Percentiles rank a stretch among this genome's conserved stretches.
Conservation (phyloP, 2,797 vertebrate genomes). For the Danio choprae region DNA sequence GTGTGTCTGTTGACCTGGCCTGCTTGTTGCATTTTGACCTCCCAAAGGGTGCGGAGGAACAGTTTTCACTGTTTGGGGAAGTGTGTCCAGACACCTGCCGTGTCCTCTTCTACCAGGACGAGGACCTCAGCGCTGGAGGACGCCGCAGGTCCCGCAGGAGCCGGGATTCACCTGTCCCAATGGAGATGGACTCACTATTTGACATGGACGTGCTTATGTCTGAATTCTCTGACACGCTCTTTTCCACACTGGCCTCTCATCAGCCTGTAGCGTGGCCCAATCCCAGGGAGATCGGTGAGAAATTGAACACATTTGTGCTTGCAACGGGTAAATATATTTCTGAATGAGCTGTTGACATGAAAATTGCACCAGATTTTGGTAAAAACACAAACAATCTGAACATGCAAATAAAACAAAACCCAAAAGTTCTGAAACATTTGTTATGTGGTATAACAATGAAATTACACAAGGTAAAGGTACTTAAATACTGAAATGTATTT, state of each 20-base stretch:
- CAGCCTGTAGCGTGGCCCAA: constrained; percentile 90
- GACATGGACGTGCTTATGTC: constrained; percentile 98
- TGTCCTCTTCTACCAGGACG: constrained; percentile 88
- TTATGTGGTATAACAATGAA: too few species aligned
- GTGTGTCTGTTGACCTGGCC: constrained; percentile 66
- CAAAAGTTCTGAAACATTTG: too few species aligned
- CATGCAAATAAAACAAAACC: too few species aligned
- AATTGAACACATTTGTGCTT: neutral
- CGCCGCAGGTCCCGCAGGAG: constrained; percentile 78
- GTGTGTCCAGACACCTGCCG: constrained; percentile 84
- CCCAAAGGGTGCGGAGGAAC: constrained; percentile 80
- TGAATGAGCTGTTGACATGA: too few species aligned
- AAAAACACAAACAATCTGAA: too few species aligned
- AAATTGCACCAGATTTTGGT: too few species aligned
- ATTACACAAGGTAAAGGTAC: too few species aligned
- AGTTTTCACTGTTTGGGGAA: constrained; percentile 83
- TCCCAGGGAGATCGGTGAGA: constrained; percentile 92
- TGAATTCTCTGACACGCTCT: constrained; percentile 94
- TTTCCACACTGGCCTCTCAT: constrained; percentile 94
- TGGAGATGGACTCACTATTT: constrained; percentile 94
- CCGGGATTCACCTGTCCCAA: constrained; percentile 86
- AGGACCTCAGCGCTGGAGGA: constrained; percentile 77
- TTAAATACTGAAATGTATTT: too few species aligned
- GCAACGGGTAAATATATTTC: too few species aligned
- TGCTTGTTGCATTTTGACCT: constrained; percentile 74